Base-by-base conservation (phyloP, 2,888 invertebrate species). In the Melanostoma mellinum region DNA sequence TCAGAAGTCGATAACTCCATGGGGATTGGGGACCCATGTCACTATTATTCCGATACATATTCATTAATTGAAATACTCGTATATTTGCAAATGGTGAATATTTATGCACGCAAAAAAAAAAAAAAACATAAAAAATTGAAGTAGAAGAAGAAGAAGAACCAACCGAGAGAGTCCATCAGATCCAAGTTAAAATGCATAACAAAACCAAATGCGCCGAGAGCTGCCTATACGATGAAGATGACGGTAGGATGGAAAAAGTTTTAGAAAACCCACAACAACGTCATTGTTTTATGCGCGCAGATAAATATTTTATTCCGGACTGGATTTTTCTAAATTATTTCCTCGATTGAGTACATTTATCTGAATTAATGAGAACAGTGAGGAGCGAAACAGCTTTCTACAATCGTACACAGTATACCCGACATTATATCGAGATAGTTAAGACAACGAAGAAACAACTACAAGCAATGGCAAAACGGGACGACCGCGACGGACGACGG, bases 251-350 rank as follows among this genome's bases (percentile, higher is more conserved):
- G 68, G 63, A 82, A 72, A 38, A 42, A 56, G 35, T 67, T 72
- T 72, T 67, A 68, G 52, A 68, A 69, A 77, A 78, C 56, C 53
- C 42, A 46, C 53, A 53, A 55, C 71, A 56, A 53, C 71, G 71
- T 84, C 84, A 79, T 84, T 79, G 84, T 84, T 75, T 79, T 55
- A 75, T 78, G 58, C 68, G 68, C 61, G 52, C 68, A 74, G 74
- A 78, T 78, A 84, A 71, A 78, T 74, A 84, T 84, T 84, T 84
- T 74, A 78, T 78, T 78, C 78, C 74, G 50, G 69, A 79, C 71
- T 79, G 84, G 79, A 84, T 84, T 84, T 84, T 84, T 84, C 79
- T 84, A 84, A 84, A 84, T 84, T 84, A 84, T 84, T 84, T 84
- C 79, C 79, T 71, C 79, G 67, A 84, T 79, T 69, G 58, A 79